Conservation (phyloP, 2,113 vertebrate genomes). For the Oxygymnocypris stewartii region DNA sequence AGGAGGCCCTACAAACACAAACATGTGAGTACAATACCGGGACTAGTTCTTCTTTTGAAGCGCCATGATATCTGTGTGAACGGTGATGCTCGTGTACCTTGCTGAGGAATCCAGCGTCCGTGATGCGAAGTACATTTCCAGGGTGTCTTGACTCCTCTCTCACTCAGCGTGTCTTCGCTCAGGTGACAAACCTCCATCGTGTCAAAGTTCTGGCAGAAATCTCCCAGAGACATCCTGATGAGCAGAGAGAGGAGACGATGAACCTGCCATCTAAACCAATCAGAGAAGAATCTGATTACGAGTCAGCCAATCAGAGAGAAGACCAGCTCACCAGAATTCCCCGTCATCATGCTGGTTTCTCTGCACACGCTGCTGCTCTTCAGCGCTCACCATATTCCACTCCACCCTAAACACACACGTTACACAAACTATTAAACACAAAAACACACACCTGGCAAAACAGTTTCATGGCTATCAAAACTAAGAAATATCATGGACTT, state of each 20-base stretch:
- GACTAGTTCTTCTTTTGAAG: background rate
- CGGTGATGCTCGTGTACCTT: conserved; percentile 28
- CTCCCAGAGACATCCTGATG: conserved; percentile 74
- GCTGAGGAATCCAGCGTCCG: conserved; percentile 68
- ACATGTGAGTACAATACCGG: too few species aligned
- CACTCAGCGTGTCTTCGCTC: conserved; percentile 54
- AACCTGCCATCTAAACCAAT: background rate
- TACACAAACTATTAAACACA: background rate
- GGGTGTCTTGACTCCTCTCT: conserved; percentile 47
- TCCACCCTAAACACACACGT: conserved; percentile 44
- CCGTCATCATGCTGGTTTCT: conserved; percentile 58
- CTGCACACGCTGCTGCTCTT: conserved; percentile 46
- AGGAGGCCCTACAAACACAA: conserved; percentile 56
- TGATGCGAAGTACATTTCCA: conserved; percentile 70
- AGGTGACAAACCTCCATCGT: conserved; percentile 77
- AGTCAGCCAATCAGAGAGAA: background rate
- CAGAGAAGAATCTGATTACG: background rate
- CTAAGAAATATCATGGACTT: background rate
- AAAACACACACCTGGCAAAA: background rate
- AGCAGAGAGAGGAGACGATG: background rate
- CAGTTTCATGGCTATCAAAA: background rate
- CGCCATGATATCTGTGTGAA: background rate
- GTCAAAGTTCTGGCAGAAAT: conserved; percentile 76
- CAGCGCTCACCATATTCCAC: conserved; percentile 51
- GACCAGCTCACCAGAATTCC: conserved; percentile 62